Conservation (phyloP, 2,113 vertebrate genomes). For the human region GRCh38 chrX:129996001-129996500, state of each 20-base stretch:
- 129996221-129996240: slow-evolving; percentile 55
- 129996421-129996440: slow-evolving; percentile 47
- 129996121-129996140: slow-evolving; percentile 1
- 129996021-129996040: neutral
- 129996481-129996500: neutral
- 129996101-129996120: neutral
- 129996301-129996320: slow-evolving; percentile 66
- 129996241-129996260: slow-evolving; percentile 61
- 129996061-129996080: neutral
- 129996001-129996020: slow-evolving; percentile 5
- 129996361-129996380: slow-evolving; percentile 55
- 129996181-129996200: slow-evolving; percentile 52
- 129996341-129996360: slow-evolving; percentile 74
- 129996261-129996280: slow-evolving; percentile 60
- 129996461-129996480: neutral
- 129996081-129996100: neutral
- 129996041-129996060: neutral
- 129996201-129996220: slow-evolving; percentile 65
- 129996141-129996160: neutral
- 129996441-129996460: slow-evolving; percentile 19
- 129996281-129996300: slow-evolving; percentile 58
- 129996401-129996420: slow-evolving; percentile 48
- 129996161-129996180: slow-evolving; percentile 42
- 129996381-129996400: slow-evolving; percentile 41
- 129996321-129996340: slow-evolving; percentile 63